Conservation (phyloP, 1,140 invertebrate genomes). For the Drosophila kikkawai region DNA sequence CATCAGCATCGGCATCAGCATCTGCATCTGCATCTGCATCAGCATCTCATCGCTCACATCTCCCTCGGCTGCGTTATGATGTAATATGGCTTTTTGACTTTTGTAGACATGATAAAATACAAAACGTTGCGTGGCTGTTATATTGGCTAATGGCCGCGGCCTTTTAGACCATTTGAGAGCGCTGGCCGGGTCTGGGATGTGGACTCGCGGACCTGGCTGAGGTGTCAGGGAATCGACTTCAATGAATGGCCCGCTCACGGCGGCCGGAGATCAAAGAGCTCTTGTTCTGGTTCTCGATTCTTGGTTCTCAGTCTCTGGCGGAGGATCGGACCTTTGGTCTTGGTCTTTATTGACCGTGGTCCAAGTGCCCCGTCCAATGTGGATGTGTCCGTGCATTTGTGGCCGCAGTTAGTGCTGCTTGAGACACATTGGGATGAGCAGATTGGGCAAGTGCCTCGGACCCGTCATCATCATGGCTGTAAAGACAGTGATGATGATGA, state of each 20-base stretch:
- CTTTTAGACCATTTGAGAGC: slow-evolving; percentile 80
- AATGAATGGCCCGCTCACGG: slow-evolving; percentile 51
- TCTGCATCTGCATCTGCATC: slow-evolving; percentile 35
- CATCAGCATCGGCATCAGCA: slow-evolving; percentile 6
- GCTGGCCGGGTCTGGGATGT: slow-evolving; percentile 38
- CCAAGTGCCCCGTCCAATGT: slow-evolving; percentile 30
- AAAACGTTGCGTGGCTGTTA: slow-evolving; percentile 83
- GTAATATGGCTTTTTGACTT: slow-evolving; percentile 83
- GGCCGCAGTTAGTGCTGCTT: slow-evolving; percentile 53
- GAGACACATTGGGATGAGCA: slow-evolving; percentile 38
- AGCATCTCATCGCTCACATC: slow-evolving; percentile 51
- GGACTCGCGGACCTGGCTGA: slow-evolving; percentile 27
- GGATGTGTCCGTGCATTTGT: slow-evolving; percentile 62
- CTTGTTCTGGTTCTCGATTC: slow-evolving; percentile 65
- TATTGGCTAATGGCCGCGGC: slow-evolving; percentile 81
- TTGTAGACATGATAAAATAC: slow-evolving; percentile 84
- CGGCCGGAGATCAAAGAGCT: slow-evolving; percentile 67
- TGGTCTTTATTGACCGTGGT: slow-evolving; percentile 66
- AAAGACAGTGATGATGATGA: slow-evolving; percentile 21
- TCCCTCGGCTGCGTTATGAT: slow-evolving; percentile 67
- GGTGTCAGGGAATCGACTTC: slow-evolving; percentile 50
- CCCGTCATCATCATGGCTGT: neutral
- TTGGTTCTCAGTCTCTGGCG: slow-evolving; percentile 26
- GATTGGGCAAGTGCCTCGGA: slow-evolving; percentile 59
- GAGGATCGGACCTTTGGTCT: slow-evolving; percentile 22